Percentiles rank a stretch among this genome's conserved stretches.
Conservation (phyloP, 1,140 invertebrate genomes). For the Philopotamus ludificatus region DNA sequence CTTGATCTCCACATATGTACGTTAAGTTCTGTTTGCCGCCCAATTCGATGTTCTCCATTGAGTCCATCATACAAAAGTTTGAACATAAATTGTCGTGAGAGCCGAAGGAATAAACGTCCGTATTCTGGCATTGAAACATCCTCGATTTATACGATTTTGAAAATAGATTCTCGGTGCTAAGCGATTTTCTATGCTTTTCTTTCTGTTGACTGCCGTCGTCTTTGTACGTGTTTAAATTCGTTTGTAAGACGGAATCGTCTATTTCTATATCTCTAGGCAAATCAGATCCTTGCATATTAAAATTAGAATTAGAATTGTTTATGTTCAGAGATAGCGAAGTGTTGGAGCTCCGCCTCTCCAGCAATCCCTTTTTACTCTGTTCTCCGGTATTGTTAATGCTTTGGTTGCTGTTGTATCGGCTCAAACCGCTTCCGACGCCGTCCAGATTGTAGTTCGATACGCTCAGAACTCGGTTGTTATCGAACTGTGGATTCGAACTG, state of each 20-base stretch:
- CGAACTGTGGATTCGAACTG: conserved; percentile 45
- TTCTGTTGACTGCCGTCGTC: conserved; percentile 43
- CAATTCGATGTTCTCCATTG: conserved; percentile 44
- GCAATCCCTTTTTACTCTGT: conserved; percentile 48
- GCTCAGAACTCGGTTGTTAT: conserved; percentile 50
- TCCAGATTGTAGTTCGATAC: conserved; percentile 56
- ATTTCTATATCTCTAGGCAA: conserved; percentile 53
- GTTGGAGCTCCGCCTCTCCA: conserved; percentile 53
- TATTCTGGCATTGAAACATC: conserved; percentile 44
- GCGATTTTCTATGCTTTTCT: conserved; percentile 56
- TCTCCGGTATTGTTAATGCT: conserved; percentile 48
- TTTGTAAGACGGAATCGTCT: conserved; percentile 45
- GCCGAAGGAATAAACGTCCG: conserved; percentile 48
- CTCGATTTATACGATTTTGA: conserved; percentile 53
- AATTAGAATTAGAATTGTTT: conserved; percentile 29
- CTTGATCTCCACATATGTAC: conserved; percentile 52
- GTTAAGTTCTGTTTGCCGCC: conserved; percentile 48
- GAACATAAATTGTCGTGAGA: conserved; percentile 56
- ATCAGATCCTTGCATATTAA: conserved; percentile 36
- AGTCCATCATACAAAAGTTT: conserved; percentile 44
- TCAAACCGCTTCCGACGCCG: conserved; percentile 51
- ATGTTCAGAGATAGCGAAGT: conserved; percentile 50
- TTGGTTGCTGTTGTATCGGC: conserved; percentile 53
- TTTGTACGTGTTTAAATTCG: conserved; percentile 22
- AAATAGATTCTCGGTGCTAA: conserved; percentile 60